phyloP scores from a whole-genome alignment of 2,113 vertebrate species.

The Megalops atlanticus region DNA sequence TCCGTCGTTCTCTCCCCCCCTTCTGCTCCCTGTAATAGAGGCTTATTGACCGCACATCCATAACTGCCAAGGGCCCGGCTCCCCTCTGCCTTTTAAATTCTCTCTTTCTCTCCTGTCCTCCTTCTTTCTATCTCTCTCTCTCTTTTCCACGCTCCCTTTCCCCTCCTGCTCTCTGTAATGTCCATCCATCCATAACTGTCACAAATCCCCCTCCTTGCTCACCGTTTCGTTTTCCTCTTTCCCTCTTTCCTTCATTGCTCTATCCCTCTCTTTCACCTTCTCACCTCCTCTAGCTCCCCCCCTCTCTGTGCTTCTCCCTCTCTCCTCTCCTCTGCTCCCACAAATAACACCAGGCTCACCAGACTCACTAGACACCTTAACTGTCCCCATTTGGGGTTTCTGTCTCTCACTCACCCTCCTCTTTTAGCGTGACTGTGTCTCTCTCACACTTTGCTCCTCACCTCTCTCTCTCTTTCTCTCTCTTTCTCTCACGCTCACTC shows the following conservation, averaged over 20 bases:
- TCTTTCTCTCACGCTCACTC: constrained; percentile 11
- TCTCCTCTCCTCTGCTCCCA: neutral
- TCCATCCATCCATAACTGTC: neutral
- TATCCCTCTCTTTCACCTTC: neutral
- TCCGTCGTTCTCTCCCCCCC: constrained; percentile 37
- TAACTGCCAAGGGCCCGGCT: constrained; percentile 42
- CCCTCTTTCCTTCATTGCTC: constrained; percentile 18
- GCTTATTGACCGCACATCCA: constrained; percentile 43
- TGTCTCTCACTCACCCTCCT: neutral
- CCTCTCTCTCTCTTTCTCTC: neutral
- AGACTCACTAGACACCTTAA: neutral
- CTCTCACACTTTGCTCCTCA: neutral
- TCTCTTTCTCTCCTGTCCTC: constrained; percentile 19
- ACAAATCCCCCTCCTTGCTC: too few relatives aligned
- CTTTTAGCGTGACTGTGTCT: too few relatives aligned
- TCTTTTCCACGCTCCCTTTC: constrained; percentile 31
- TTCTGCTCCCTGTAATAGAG: constrained; percentile 28
- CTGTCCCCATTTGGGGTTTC: neutral
- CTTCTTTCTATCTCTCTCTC: constrained; percentile 25
- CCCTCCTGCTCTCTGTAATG: constrained; percentile 30
- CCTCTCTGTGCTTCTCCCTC: neutral
- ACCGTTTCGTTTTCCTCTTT: constrained; percentile 16
- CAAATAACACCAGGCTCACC: neutral
- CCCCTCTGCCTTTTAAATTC: neutral
- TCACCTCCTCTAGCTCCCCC: constrained; percentile 10